Percentiles rank a stretch among this genome's conserved stretches.
phyloP scores from a whole-genome alignment of 53 echinoderm and acorn worm genomes.

The Apostichopus leukothele region DNA sequence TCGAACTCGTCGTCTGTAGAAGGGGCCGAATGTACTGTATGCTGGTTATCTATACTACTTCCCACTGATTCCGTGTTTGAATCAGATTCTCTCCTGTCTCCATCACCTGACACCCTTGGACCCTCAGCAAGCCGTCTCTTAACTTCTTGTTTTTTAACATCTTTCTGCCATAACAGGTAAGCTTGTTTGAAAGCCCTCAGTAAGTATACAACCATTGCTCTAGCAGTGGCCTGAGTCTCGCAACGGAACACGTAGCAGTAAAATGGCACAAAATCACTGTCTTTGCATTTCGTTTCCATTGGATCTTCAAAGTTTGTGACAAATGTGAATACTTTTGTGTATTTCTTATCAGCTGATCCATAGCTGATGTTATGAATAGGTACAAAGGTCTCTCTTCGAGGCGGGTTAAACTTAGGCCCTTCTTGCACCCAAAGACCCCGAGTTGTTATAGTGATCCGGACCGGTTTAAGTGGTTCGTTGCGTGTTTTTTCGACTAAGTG shows the following conservation, averaged over 20 bases:
- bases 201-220: conserved; percentile 87
- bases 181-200: conserved; percentile 85
- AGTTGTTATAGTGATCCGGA: conserved; percentile 75
- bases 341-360: conserved; percentile 79
- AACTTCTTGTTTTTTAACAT: conserved; percentile 65
- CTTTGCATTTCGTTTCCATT: conserved; percentile 30
- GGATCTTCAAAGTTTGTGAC: conserved; percentile 73
- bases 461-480: conserved; percentile 68
- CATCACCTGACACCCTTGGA: conserved; percentile 33
- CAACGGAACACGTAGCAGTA: conserved; percentile 82
- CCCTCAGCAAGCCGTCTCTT: conserved; percentile 64
- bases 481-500: conserved; percentile 66
- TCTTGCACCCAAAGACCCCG: conserved; percentile 77
- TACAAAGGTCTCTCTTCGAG: conserved; percentile 76
- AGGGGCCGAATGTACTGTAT: not conserved
- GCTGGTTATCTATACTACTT: not conserved
- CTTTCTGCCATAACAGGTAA: conserved; percentile 71
- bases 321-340: conserved; percentile 80
- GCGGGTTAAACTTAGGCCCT: conserved; percentile 57
- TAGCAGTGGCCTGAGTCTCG: conserved; percentile 61
- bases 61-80: not conserved
- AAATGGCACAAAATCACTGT: conserved; percentile 56
- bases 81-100: not conserved
- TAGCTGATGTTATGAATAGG: conserved; percentile 96
- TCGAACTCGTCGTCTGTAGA: conserved; percentile 39